Evolutionary conservation across 1,140 invertebrate genomes (phyloP).

Genomic region (Trigoniulus corallinus): DNA sequence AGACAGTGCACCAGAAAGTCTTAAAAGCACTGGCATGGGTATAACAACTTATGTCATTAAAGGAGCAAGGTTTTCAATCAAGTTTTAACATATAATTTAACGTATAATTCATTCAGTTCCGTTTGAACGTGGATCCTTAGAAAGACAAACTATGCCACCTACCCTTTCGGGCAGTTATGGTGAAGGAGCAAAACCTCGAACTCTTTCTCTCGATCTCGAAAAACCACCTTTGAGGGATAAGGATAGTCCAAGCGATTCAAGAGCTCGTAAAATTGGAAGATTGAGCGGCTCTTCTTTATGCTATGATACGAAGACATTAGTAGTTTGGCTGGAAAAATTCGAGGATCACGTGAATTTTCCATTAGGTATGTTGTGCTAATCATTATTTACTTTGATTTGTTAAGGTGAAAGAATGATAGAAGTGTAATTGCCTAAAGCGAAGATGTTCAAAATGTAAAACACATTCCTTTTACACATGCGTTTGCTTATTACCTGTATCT

Average conservation of each 20-base stretch:
- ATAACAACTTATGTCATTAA: neutral
- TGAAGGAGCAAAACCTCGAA: conserved; percentile 20
- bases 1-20: neutral
- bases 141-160: conserved; percentile 1
- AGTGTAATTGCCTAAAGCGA: too few species aligned
- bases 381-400: too few species aligned
- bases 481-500: too few species aligned
- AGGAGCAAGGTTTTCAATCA: neutral
- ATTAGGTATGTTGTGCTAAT: conserved; percentile 38
- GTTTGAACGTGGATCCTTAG: conserved; percentile 26
- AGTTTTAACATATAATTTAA: conserved; percentile 62
- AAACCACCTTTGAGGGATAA: conserved; percentile 11
- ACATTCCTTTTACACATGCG: too few species aligned
- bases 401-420: too few species aligned
- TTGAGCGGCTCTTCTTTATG: conserved; percentile 14
- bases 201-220: conserved; percentile 20
- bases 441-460: too few species aligned
- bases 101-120: conserved; percentile 91
- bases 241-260: conserved; percentile 15
- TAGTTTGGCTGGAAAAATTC: conserved; percentile 88
- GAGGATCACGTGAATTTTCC: conserved; percentile 82
- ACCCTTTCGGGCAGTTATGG: neutral
- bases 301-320: conserved; percentile 54
- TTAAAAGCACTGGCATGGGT: neutral
- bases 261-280: conserved; percentile 17